phyloP scores from a whole-genome alignment of 2,888 invertebrate genomes.

The Drosophila kanekoi region DNA sequence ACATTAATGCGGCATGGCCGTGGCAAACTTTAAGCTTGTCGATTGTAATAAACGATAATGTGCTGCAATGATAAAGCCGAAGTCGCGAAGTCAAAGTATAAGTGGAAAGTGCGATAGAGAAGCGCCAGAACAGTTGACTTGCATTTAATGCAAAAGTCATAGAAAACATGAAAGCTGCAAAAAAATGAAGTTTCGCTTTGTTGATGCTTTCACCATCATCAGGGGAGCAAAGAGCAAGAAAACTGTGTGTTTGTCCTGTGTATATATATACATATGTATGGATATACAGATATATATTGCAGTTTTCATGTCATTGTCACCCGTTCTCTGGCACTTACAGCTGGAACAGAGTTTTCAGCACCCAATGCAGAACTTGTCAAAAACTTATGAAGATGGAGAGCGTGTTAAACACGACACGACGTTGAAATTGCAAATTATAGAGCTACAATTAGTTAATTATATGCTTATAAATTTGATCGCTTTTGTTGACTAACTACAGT shows the following conservation, averaged over 20 bases:
- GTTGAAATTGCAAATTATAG: background rate
- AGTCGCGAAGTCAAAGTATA: slow-evolving; percentile 1
- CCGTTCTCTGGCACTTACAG: slow-evolving; percentile 9
- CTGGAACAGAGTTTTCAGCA: slow-evolving; percentile 40
- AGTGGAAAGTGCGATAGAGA: slow-evolving; percentile 8
- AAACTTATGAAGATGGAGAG: background rate
- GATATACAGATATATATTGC: slow-evolving; percentile 1
- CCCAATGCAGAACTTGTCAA: background rate
- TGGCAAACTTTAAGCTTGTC: slow-evolving; percentile 48
- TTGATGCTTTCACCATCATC: slow-evolving; percentile 14
- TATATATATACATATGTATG: background rate
- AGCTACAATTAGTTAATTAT: background rate
- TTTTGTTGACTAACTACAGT: no score
- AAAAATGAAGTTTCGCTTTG: slow-evolving; percentile 11
- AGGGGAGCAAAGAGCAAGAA: slow-evolving; percentile 7
- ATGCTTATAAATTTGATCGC: no score
- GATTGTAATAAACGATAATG: slow-evolving; percentile 58
- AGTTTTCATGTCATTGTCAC: slow-evolving; percentile 19
- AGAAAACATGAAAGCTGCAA: slow-evolving; percentile 3
- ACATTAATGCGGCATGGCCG: slow-evolving; percentile 42
- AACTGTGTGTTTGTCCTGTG: background rate
- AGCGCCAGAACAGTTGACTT: slow-evolving; percentile 18
- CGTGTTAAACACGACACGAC: background rate
- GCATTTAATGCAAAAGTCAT: slow-evolving; percentile 34
- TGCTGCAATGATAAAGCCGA: slow-evolving; percentile 16